Percentiles rank a stretch among this genome's conserved stretches.
These are phyloP conservation scores for Stenotaenia linearis DNA, from an alignment of 2,888 invertebrate species.

Conservation along the genomic window DNA sequence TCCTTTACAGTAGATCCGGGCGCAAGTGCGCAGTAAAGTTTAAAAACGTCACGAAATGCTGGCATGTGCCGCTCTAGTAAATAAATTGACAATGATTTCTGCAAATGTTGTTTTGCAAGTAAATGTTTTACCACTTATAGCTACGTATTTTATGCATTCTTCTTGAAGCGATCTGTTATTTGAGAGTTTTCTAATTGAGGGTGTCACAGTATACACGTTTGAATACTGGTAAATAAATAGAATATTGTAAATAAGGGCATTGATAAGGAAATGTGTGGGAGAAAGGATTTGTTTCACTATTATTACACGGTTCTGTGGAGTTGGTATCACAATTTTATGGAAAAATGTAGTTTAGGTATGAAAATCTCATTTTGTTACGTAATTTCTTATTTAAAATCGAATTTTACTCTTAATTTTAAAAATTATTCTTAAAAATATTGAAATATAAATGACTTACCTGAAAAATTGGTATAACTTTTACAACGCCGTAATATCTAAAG, in stretches of 20 bases:
- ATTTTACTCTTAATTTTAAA: no score
- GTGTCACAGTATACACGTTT: slow-evolving; percentile 76
- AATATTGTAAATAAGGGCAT: no score
- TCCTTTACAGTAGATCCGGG: slow-evolving; percentile 71
- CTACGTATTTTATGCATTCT: slow-evolving; percentile 66
- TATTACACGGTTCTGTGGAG: no score
- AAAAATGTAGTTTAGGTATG: no score
- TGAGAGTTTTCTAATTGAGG: slow-evolving; percentile 63
- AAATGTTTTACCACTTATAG: slow-evolving; percentile 58
- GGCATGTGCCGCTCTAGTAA: slow-evolving; percentile 59
- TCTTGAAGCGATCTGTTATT: slow-evolving; percentile 62
- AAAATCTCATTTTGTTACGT: no score
- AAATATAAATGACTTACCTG: slow-evolving; percentile 41
- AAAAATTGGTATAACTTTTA: slow-evolving; percentile 69
- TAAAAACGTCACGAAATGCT: slow-evolving; percentile 63
- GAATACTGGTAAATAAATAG: slow-evolving; percentile 60
- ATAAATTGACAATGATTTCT: slow-evolving; percentile 30
- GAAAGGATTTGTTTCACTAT: no score
- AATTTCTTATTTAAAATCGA: no score
- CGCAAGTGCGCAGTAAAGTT: slow-evolving; percentile 68
- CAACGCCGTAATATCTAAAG: slow-evolving; percentile 61
- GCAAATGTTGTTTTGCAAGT: not conserved
- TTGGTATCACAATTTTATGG: no score
- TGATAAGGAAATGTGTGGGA: no score
- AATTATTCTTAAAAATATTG: no score